Evolutionary conservation across 1,140 invertebrate genomes (phyloP), one percentile per base, ranked within the genome.

Genomic region (Drosophila navojoa): DNA sequence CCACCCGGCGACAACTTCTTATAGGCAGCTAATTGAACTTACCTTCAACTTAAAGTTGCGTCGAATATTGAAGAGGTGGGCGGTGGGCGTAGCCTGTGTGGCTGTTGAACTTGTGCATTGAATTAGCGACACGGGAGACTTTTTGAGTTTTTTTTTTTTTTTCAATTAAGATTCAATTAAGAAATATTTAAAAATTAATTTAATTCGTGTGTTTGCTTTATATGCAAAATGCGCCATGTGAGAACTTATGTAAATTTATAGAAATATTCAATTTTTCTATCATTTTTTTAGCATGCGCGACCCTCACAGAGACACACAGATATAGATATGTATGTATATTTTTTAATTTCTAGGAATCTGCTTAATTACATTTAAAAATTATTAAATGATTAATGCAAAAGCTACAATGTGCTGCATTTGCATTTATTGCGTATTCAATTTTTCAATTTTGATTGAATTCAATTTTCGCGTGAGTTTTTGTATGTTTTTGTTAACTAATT

Each of bases 111-210:
- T 77, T 86, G 63, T 53, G 35, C 62, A 67, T 71, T 71, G 62
- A 49, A 67, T 47, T 42, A 58, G 63, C 71, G 67, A 58, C 63
- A 45, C 71, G 76, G 58, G 53, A 58, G 69, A 50, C 57, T 63
- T 71, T 79, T 47, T 50, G 29, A 42, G 57, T 42, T 40, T 22
- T 68, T 22, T 22, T 22, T 22, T 22, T 45, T 47, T 27, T 54
- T 54, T 32, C 68, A 72, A 81, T 87, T 87, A 77, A 44, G 54
- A 77, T 89, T 79, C 69, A 84, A 87, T 87, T 87, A 80, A 87
- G 67, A 79, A 79, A 68, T 89, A 84, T 82, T 89, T 82, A 80
- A 75, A 74, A 79, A 59, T 73, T 82, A 79, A 82, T 73, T 84
- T 70, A 80, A 69, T 80, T 86, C 77, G 47, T 67, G 58, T 60